Conservation (phyloP, 2,113 vertebrate genomes). For the Poeciliopsis turrubarensis region DNA sequence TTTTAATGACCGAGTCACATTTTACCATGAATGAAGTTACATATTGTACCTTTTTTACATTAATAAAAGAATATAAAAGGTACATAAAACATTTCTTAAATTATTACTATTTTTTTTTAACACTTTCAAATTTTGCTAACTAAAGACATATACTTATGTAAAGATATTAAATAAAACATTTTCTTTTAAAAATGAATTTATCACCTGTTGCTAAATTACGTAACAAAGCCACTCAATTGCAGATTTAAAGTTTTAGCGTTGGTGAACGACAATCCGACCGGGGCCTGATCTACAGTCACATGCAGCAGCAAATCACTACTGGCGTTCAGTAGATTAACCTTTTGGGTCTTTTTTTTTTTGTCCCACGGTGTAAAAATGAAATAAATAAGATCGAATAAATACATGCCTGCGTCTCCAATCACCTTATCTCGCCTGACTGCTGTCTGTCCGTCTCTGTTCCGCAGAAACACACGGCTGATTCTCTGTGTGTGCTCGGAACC, state of each 20-base stretch:
- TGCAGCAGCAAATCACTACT: not conserved
- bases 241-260: not conserved
- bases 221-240: not conserved
- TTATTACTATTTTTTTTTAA: not conserved
- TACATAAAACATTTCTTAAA: not conserved
- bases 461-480: constrained; percentile 6
- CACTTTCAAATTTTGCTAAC: not conserved
- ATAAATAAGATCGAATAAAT: not conserved
- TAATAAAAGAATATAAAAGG: not conserved
- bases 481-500: constrained; percentile 27
- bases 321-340: not conserved
- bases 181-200: not conserved
- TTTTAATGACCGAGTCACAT: not conserved
- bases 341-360: not conserved
- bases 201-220: not conserved
- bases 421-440: constrained; percentile 30
- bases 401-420: constrained; percentile 12
- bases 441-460: constrained; percentile 31
- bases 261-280: not conserved
- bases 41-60: not conserved
- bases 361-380: not conserved
- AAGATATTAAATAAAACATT: not conserved
- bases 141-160: not conserved
- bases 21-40: not conserved
- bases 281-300: not conserved